These are phyloP conservation scores for Poeciliopsis retropinna DNA, from an alignment of 2,113 vertebrate species.

Conservation along the genomic window DNA sequence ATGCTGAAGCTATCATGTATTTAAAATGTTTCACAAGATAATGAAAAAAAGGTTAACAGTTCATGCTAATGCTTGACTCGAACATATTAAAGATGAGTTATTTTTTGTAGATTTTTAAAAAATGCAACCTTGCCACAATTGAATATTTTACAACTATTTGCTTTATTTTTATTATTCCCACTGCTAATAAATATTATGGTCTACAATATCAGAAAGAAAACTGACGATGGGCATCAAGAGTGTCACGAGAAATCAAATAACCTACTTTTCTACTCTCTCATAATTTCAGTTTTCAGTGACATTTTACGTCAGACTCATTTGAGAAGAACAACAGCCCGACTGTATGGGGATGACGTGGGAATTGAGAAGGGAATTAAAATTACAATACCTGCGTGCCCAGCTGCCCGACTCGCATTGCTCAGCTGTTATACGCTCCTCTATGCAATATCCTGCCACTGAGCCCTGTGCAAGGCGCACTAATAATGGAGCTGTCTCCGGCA, in stretches of 20 bases:
- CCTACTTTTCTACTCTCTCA: slow-evolving; percentile 9
- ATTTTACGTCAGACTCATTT: slow-evolving; percentile 53
- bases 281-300: slow-evolving; percentile 55
- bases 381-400: slow-evolving; percentile 75
- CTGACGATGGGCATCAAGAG: slow-evolving; percentile 18
- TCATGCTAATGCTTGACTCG: slow-evolving; percentile 20
- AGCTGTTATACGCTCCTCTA: slow-evolving; percentile 69
- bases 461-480: slow-evolving; percentile 63
- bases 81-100: slow-evolving; percentile 21
- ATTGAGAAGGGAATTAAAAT: slow-evolving; percentile 73
- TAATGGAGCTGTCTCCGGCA: slow-evolving; percentile 72
- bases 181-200: background rate
- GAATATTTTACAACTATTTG: slow-evolving; percentile 23
- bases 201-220: slow-evolving; percentile 18
- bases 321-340: slow-evolving; percentile 65
- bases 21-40: slow-evolving; percentile 63
- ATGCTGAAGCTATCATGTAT: slow-evolving; percentile 73
- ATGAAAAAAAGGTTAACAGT: slow-evolving; percentile 31
- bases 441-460: slow-evolving; percentile 77
- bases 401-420: slow-evolving; percentile 76
- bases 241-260: slow-evolving; percentile 17
- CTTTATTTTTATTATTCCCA: slow-evolving; percentile 2
- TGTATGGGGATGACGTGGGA: slow-evolving; percentile 55
- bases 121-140: background rate
- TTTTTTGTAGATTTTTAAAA: slow-evolving; percentile 4